A percentile compares a stretch with the other conserved stretches of the same genome.
Conservation (phyloP, 1,140 invertebrate species). For the Saccostrea glomerata region DNA sequence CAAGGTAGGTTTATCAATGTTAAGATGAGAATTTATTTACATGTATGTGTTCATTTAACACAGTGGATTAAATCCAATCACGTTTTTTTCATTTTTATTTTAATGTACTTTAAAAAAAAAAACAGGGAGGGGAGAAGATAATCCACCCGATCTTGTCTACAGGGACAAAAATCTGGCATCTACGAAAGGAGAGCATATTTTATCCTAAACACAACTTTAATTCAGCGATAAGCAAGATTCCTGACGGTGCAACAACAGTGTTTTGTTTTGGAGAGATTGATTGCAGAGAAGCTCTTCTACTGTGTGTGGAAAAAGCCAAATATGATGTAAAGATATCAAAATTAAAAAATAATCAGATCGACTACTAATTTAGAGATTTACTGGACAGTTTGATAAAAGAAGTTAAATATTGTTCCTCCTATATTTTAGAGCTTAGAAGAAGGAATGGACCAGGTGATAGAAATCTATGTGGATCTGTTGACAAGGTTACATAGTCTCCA, state of each 20-base stretch:
- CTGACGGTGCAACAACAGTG: slow-evolving; percentile 35
- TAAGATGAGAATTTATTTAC: background rate
- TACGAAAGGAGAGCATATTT: slow-evolving; percentile 48
- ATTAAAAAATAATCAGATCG: no score
- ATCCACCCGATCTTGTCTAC: slow-evolving; percentile 54
- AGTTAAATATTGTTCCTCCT: no score
- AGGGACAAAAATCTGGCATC: slow-evolving; percentile 58
- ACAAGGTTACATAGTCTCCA: slow-evolving; percentile 24
- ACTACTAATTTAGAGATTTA: no score
- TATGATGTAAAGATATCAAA: slow-evolving; percentile 49
- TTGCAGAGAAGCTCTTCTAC: slow-evolving; percentile 51
- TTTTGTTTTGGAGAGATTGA: slow-evolving; percentile 58
- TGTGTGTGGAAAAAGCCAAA: slow-evolving; percentile 55
- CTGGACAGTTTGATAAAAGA: no score
- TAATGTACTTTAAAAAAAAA: background rate
- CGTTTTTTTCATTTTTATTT: no score
- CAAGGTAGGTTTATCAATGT: slow-evolving; percentile 32
- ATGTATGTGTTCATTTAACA: background rate
- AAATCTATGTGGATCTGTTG: slow-evolving; percentile 49
- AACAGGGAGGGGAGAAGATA: slow-evolving; percentile 21
- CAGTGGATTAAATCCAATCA: background rate
- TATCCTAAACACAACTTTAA: slow-evolving; percentile 56
- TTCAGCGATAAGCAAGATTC: slow-evolving; percentile 43
- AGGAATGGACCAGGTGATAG: slow-evolving; percentile 48
- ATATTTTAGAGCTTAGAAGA: slow-evolving; percentile 49